Conservation (phyloP, 2,797 vertebrate genomes). For the Periophthalmus magnuspinnatus region DNA sequence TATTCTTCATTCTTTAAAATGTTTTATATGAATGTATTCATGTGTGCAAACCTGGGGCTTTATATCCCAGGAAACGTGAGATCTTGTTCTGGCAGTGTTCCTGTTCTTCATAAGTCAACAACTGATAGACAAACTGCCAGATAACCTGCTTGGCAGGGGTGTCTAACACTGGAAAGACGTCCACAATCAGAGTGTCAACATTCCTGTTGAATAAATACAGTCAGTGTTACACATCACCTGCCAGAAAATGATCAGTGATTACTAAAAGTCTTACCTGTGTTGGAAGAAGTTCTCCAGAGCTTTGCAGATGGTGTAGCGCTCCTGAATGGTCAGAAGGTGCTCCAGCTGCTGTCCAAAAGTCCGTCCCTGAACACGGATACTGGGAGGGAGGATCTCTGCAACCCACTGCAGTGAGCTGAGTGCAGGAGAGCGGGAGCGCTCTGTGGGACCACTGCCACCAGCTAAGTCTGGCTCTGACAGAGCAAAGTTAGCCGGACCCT, state of each 20-base stretch:
- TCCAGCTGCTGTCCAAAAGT: conserved; percentile 97
- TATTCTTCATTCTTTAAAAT: background rate
- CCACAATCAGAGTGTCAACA: conserved; percentile 96
- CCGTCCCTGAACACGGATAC: conserved; percentile 93
- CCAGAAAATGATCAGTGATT: conserved; percentile 3
- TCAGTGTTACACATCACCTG: conserved; percentile 27
- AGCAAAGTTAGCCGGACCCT: conserved; percentile 82
- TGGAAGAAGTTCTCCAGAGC: conserved; percentile 97
- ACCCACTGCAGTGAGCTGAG: conserved; percentile 97
- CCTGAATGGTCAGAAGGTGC: conserved; percentile 91
- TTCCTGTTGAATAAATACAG: conserved; percentile 79
- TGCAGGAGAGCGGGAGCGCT: conserved; percentile 80
- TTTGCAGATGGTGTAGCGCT: conserved; percentile 91
- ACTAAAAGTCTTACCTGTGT: conserved; percentile 83
- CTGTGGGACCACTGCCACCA: conserved; percentile 67
- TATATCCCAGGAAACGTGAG: conserved; percentile 92
- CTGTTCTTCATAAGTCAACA: conserved; percentile 96
- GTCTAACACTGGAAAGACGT: conserved; percentile 93
- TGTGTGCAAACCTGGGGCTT: conserved; percentile 68
- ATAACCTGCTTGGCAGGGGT: conserved; percentile 97
- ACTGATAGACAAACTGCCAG: conserved; percentile 98
- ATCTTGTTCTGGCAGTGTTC: conserved; percentile 96
- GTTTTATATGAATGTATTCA: background rate
- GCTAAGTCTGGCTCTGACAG: conserved; percentile 67
- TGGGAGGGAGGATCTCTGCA: conserved; percentile 94